These are phyloP conservation scores for Mamestra brassicae DNA, from an alignment of 2,888 invertebrate species.

Conservation along the genomic window DNA sequence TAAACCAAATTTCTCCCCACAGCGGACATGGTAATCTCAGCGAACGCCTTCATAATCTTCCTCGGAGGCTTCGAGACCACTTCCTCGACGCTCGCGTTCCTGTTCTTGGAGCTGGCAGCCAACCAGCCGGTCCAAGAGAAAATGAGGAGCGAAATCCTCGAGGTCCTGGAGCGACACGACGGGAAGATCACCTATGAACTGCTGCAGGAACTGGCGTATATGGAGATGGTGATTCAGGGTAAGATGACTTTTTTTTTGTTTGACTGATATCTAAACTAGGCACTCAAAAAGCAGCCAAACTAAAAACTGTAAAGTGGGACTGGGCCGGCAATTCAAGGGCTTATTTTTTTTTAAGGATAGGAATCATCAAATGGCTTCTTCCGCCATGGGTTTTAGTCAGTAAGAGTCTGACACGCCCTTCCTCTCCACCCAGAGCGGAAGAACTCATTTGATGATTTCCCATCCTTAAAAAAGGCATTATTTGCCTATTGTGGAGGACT, in stretches of 20 bases:
- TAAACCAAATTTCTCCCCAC: conserved; percentile 52
- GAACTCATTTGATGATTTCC: too few species aligned
- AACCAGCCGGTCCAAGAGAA: conserved; percentile 89
- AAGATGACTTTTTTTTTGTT: conserved; percentile 7
- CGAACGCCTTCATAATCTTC: conserved; percentile 91
- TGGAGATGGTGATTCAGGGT: conserved; percentile 91
- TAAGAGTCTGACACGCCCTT: too few species aligned
- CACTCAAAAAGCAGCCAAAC: too few species aligned
- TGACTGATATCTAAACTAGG: too few species aligned
- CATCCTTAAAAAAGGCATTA: too few species aligned
- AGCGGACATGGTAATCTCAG: conserved; percentile 90
- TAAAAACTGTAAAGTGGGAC: too few species aligned
- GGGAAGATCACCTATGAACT: conserved; percentile 88
- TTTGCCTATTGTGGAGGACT: too few species aligned
- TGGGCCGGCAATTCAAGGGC: too few species aligned
- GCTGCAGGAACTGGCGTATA: conserved; percentile 89
- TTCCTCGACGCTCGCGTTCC: conserved; percentile 90
- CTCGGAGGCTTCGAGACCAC: conserved; percentile 92
- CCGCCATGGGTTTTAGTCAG: too few species aligned
- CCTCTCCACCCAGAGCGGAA: too few species aligned
- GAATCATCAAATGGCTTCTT: too few species aligned
- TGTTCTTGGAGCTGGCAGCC: conserved; percentile 90
- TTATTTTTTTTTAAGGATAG: too few species aligned
- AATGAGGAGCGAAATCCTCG: conserved; percentile 86
- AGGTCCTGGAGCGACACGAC: conserved; percentile 78